phyloP scores from a whole-genome alignment of 1,140 invertebrate genomes.

The Phthorimaea operculella region DNA sequence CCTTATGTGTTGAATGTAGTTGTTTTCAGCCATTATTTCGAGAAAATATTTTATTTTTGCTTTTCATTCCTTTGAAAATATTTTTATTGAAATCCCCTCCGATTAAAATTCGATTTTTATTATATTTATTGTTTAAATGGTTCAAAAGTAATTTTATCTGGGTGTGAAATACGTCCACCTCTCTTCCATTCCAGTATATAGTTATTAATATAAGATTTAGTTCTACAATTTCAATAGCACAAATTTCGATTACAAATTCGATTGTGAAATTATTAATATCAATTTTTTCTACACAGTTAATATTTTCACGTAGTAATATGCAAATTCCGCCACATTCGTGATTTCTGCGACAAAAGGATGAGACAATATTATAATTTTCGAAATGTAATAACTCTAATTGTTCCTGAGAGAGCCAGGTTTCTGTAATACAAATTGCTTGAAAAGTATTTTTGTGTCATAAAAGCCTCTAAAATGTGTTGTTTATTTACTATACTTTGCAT shows the following conservation, averaged over 20 bases:
- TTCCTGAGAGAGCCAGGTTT: conserved; percentile 19
- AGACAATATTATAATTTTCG: background rate
- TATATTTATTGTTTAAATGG: conserved; percentile 16
- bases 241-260: conserved; percentile 22
- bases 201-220: conserved; percentile 17
- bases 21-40: conserved; percentile 11
- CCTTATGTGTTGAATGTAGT: conserved; percentile 11
- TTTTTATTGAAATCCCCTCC: conserved; percentile 20
- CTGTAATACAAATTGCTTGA: conserved; percentile 16
- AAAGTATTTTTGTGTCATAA: conserved; percentile 14
- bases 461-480: conserved; percentile 13
- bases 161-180: conserved; percentile 16
- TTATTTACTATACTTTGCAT: conserved; percentile 24
- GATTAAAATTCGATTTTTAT: conserved; percentile 15
- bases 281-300: conserved; percentile 13
- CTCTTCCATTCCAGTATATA: conserved; percentile 28
- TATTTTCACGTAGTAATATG: conserved; percentile 14
- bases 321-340: conserved; percentile 1
- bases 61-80: background rate
- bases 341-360: background rate
- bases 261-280: conserved; percentile 23
- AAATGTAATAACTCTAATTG: conserved; percentile 8
- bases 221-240: conserved; percentile 14
- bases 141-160: conserved; percentile 18
- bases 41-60: conserved; percentile 5